Evolutionary conservation across 2,113 vertebrate genomes (phyloP), one percentile per base, ranked within the genome.

Genomic region (Eidolon helvum): DNA sequence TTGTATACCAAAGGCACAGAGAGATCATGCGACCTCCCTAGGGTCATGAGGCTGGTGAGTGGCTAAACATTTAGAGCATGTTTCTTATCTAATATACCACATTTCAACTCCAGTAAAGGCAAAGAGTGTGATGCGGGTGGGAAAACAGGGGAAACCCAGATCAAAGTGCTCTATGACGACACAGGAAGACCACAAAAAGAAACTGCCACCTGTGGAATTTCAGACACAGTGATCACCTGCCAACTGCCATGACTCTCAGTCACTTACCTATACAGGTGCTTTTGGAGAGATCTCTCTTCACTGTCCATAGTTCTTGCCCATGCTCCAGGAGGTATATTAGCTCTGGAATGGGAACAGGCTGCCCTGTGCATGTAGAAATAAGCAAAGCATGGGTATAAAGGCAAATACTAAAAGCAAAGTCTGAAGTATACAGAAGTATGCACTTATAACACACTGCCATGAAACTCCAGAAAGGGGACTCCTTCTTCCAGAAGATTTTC

Each of bases 261-360:
- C 50, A 87, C 96, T 21, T 45, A 97, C 96, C 90, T 91, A n/a
- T 10, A 50, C 1, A 65, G 35, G 35, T 57, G 57, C 35, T 63
- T 75, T 61, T 40, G 33, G 38, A 77, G 57, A 65, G 71, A 33
- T 22, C 40, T 74, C 69, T 79, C 50, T 26, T 88, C 61, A n/a
- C 19, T 8, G 10, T 15, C 94, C 90, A 38, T 0, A 40, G 59
- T 38, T 78, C 87, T 69, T 75, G 87, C n/a, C 35, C 65, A 57
- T 55, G 66, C 5, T 93, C 63, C n/a, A 80, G 50, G 1, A 78
- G 40, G 28, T 8, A 77, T 43, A 80, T 57, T 18, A 93, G 26
- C 59, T 96, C 92, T 88, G 71, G 33, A 28, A 85, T 80, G n/a
- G 94, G 87, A 85, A 95, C 38, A 85, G 33, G 50, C 85, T 57